These are phyloP conservation scores for Nibea albiflora DNA, from an alignment of 2,113 vertebrate genomes.

Conservation along the genomic window DNA sequence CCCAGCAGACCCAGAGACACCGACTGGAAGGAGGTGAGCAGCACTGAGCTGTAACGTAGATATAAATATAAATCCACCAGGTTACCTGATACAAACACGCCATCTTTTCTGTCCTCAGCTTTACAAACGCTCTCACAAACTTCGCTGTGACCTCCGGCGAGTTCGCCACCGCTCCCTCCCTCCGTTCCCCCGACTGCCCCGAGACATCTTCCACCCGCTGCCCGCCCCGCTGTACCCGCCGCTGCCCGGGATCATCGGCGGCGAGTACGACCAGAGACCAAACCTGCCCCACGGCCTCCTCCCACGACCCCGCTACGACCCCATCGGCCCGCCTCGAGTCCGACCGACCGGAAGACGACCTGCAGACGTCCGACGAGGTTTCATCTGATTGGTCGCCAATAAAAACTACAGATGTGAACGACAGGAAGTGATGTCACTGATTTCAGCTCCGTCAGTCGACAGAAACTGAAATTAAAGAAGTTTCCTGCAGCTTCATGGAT, in stretches of 20 bases:
- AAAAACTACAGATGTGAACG: too few relatives aligned
- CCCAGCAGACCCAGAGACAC: conserved; percentile 66
- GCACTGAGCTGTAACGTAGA: too few relatives aligned
- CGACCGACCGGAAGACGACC: conserved; percentile 43
- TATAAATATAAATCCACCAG: too few relatives aligned
- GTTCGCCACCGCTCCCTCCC: neutral
- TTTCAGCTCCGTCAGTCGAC: too few relatives aligned
- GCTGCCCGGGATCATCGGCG: conserved; percentile 83
- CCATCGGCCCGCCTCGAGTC: neutral
- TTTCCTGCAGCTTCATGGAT: too few relatives aligned
- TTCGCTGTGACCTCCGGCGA: neutral
- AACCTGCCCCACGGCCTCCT: conserved; percentile 59
- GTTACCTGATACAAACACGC: too few relatives aligned
- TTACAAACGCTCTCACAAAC: conserved; percentile 69
- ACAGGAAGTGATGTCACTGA: too few relatives aligned
- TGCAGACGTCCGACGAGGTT: conserved; percentile 73
- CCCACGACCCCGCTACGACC: conserved; percentile 79
- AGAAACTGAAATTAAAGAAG: too few relatives aligned
- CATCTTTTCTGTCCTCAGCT: conserved; percentile 62
- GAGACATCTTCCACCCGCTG: conserved; percentile 33
- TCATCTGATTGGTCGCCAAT: conserved; percentile 72
- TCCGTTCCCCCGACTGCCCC: neutral
- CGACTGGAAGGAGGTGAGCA: conserved; percentile 81
- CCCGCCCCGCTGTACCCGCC: conserved; percentile 56
- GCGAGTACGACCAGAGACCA: conserved; percentile 78